Evolutionary conservation across 2,888 invertebrate species (phyloP).

Genomic region (Xestia sexstrigata): DNA sequence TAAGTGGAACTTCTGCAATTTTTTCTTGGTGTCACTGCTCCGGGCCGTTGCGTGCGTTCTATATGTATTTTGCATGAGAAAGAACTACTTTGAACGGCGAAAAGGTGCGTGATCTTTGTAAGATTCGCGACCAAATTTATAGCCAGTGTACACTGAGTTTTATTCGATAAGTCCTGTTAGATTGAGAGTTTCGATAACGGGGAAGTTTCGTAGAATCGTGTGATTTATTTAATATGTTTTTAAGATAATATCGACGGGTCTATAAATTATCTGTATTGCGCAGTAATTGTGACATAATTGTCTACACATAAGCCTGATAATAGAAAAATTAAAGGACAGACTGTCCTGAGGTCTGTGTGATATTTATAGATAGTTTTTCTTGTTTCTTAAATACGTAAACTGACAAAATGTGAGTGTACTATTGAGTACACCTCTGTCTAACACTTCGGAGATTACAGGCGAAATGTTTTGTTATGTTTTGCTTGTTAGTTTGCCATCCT

Average conservation of each 20-base stretch:
- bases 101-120: conserved; percentile 67
- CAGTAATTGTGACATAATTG: not conserved
- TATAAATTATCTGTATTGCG: not conserved
- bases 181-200: conserved; percentile 51
- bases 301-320: not conserved
- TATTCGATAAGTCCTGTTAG: conserved; percentile 58
- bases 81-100: conserved; percentile 62
- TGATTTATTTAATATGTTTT: conserved; percentile 41
- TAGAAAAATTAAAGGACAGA: not conserved
- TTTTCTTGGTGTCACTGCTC: conserved; percentile 16
- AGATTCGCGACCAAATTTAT: conserved; percentile 65
- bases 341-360: not conserved
- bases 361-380: not conserved
- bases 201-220: conserved; percentile 28
- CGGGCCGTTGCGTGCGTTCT: conserved; percentile 64
- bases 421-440: no score
- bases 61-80: conserved; percentile 70
- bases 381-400: no score
- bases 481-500: not conserved
- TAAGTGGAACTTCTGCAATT: conserved; percentile 31
- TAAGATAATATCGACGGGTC: not conserved
- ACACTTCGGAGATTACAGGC: not conserved
- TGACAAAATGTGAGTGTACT: no score
- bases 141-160: conserved; percentile 54
- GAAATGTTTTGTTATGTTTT: not conserved